Base-by-base conservation (phyloP, 2,888 invertebrate genomes). In the Cosmorhoe ocellata region DNA sequence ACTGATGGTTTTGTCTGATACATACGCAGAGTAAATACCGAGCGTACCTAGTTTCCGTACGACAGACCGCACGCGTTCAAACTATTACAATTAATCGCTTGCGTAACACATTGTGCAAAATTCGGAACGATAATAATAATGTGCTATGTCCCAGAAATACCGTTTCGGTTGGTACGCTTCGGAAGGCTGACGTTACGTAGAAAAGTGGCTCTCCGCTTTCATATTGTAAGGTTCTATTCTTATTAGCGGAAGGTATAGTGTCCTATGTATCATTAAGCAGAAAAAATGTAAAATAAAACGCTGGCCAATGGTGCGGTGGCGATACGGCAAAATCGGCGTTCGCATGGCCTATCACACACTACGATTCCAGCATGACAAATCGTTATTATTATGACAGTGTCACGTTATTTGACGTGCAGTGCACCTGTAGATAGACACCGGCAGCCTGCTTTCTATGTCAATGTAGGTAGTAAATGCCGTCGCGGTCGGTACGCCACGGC, bases 21-120 rank as follows among this genome's bases (percentile, higher is more conserved):
- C 32, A 32, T 1, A 33, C 7, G 11, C 22, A 7, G 26, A 11
- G 22, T 41, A 45, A 45, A 31, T 28, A 41, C n/a, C 22, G 34
- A 18, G 30, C 46, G 33, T 40, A 12, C 14, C 24, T 37, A 32
- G 61, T 60, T 70, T 67, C 68, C 72, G 69, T 51, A 53, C 63
- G 53, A 48, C 61, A 50, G 53, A 52, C 47, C 56, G 59, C 62
- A 63, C 60, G 62, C 64, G 58, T 34, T 44, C 18, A 64, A 68
- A 57, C 44, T 66, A 64, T 65, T 57, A 63, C 70, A 58, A 64
- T 56, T 67, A 60, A 74, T 71, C 63, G 24, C 30, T 76, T 69
- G 71, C 67, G 67, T 61, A 73, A 75, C 36, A 27, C 56, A 56
- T 76, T 77, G 70, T 65, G 73, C 70, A 73, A 67, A 69, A 70